Evolutionary conservation across 2,113 vertebrate species (phyloP).

Genomic region (Neoarius graeffei): DNA sequence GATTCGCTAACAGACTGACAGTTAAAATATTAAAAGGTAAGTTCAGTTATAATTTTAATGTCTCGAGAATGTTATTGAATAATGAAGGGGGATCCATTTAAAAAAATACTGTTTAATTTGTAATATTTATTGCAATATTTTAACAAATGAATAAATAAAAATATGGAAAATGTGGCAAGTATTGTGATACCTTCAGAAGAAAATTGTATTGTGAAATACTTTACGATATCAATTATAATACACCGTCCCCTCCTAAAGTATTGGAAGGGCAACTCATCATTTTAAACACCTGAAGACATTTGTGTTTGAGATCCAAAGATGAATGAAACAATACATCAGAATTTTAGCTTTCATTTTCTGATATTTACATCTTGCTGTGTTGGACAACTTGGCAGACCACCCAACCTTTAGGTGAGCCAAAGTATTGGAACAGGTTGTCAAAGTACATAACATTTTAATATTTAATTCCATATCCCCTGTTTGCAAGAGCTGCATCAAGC

Average conservation of each 20-base stretch:
- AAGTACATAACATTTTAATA: background rate
- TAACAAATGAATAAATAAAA: too few species aligned
- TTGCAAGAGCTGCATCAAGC: background rate
- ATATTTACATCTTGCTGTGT: background rate
- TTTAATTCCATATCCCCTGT: background rate
- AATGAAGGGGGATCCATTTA: background rate
- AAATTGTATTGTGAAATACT: background rate
- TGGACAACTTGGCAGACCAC: background rate
- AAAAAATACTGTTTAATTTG: too few species aligned
- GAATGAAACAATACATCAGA: background rate
- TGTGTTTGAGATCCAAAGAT: background rate
- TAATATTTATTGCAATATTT: too few species aligned
- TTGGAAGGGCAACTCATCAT: background rate
- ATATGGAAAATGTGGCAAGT: background rate
- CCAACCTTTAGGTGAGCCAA: background rate
- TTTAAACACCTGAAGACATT: background rate
- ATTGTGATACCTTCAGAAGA: background rate
- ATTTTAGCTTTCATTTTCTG: background rate
- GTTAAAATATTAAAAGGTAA: background rate
- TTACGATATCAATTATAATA: background rate
- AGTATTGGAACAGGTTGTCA: background rate
- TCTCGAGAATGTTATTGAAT: background rate
- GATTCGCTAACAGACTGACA: background rate
- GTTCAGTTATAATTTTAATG: background rate
- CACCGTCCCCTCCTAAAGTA: too few species aligned